These are phyloP conservation scores for Dolichoris vasculosae DNA, from an alignment of 1,140 invertebrate species.

Conservation along the genomic window DNA sequence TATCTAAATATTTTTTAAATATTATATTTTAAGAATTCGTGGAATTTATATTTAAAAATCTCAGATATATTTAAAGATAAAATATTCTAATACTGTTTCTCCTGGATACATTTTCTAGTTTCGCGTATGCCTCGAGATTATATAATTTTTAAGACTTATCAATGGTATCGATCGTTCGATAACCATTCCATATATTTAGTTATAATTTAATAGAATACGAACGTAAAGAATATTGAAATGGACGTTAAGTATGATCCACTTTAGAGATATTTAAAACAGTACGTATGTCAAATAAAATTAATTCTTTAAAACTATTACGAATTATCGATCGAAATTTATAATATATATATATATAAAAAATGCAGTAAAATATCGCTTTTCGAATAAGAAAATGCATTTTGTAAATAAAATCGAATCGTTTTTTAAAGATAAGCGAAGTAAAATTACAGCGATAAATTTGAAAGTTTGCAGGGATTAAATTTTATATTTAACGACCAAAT, in stretches of 20 bases:
- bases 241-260: not conserved
- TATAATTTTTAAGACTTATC: no score
- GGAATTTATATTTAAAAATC: not conserved
- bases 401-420: not conserved
- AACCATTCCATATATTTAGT: no score
- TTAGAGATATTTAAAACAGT: not conserved
- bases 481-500: not conserved
- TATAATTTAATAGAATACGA: not conserved
- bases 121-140: not conserved
- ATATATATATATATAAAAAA: not conserved
- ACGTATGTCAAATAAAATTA: not conserved
- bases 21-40: not conserved
- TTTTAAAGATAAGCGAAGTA: not conserved
- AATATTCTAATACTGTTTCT: not conserved
- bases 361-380: not conserved
- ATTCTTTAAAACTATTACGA: not conserved
- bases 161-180: no score
- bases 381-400: not conserved
- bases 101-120: not conserved
- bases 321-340: not conserved
- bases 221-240: not conserved
- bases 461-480: not conserved
- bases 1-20: not conserved
- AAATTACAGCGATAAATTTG: not conserved
- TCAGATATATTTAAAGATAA: not conserved